Conservation (phyloP, 2,888 invertebrate species). For the Trachelus iudaicus region DNA sequence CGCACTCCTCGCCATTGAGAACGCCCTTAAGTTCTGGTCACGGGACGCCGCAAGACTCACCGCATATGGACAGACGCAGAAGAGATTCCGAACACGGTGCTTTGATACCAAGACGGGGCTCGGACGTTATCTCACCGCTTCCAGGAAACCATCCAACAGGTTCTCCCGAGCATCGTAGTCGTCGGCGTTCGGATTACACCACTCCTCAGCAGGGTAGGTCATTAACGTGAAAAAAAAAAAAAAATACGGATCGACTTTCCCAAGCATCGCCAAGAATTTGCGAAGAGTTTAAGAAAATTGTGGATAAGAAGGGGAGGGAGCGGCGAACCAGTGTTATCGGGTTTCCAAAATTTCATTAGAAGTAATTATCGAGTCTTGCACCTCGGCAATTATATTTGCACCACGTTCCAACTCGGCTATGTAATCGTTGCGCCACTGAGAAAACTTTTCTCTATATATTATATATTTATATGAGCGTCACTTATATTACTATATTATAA, state of each 20-base stretch:
- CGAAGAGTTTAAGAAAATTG: too few species aligned
- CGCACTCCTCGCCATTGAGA: constrained; percentile 52
- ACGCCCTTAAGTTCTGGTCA: constrained; percentile 53
- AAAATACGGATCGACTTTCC: background rate
- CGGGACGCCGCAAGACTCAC: constrained; percentile 52
- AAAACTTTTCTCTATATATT: background rate
- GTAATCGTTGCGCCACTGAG: background rate
- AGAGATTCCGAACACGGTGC: constrained; percentile 51
- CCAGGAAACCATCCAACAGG: constrained; percentile 44
- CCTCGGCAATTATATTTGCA: background rate
- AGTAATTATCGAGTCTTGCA: background rate
- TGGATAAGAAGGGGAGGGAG: background rate
- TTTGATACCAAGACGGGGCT: constrained; percentile 43
- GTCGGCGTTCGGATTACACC: constrained; percentile 53
- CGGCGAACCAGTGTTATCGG: constrained; percentile 20
- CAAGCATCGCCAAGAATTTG: background rate
- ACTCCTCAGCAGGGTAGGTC: constrained; percentile 55
- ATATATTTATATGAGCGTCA: background rate
- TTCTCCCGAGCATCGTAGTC: constrained; percentile 49
- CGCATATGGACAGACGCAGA: constrained; percentile 46
- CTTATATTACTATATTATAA: background rate
- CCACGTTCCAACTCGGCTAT: background rate
- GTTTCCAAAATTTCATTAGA: background rate
- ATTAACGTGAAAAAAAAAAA: constrained; percentile 11
- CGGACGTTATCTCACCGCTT: constrained; percentile 46